Evolutionary conservation across 2,113 vertebrate species (phyloP), one percentile per base, ranked within the genome.

Genomic region (Ophiodon elongatus): DNA sequence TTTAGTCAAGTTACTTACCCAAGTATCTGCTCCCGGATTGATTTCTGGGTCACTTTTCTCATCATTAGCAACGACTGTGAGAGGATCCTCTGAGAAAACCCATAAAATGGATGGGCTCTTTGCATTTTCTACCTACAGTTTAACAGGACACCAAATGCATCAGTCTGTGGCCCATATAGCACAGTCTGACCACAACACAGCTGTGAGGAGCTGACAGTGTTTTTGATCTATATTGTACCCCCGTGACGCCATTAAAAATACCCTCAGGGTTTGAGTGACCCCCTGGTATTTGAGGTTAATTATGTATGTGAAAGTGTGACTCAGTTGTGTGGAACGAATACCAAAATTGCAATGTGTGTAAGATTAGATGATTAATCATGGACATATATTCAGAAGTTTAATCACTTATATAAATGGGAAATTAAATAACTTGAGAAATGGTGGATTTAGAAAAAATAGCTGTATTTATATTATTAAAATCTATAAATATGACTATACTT

Each of bases 1-100:
- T 77, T 84, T 73, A 59, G 79, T 87, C 86, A 80, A 78, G 86
- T 83, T 90, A 84, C 84, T 83, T 72, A 85, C 50, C 65, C 52
- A 23, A 57, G 80, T 82, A 80, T 83, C 78, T 71, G 84, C 33
- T 63, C 52, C 62, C 52, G 67, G 54, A 90, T 86, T 76, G 83
- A 89, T 89, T 84, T 80, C 71, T 71, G 23, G 8, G 59, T 84
- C 54, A 19, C 82, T 80, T 86, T 82, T 60, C 76, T 73, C 33
- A 66, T 77, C 84, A 84, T 91, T 84, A 83, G 37, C 73, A 52
- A 76, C 65, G 4, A 86, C 45, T 23, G 47, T 7, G 66, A 83
- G 68, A 77, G 63, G 67, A 76, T 83, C 71, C 43, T 68, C 80
- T 31, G 23, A 67, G 66, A 56, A 88, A 86, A 50, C 15, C 64